Evolutionary conservation across 2,797 vertebrate species (phyloP), one percentile per base, ranked within the genome.

Genomic region (Synanceia verrucosa): DNA sequence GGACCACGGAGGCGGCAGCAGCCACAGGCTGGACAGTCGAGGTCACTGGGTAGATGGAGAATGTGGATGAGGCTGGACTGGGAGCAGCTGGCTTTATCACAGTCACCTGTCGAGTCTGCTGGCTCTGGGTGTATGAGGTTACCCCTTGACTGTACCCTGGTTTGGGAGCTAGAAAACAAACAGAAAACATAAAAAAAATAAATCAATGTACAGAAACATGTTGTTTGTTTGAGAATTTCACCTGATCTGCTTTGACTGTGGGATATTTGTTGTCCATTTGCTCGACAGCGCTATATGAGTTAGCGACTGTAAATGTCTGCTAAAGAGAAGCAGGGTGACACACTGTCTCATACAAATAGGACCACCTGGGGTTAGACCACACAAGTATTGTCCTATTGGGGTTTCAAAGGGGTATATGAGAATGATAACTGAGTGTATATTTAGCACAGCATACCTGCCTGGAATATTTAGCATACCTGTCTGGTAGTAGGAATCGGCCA

Each of bases 401-500:
- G n/a, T 28, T 23, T 31, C 0, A 48, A 8, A n/a, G 5, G 1
- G 24, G 4, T 41, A 18, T n/a, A 21, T n/a, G 10, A 46, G 16
- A 61, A 26, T 57, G 0, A n/a, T n/a, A 43, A 41, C 8, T 18
- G 2, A 29, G 33, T 34, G 28, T 46, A 6, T 9, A 55, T 29
- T 41, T 8, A n/a, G n/a, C n/a, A n/a, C n/a, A 29, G 24, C 24
- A 3, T 78, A 98, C 97, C 97, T 89, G 97, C 97, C 86, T 99
- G 98, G 86, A n/a, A 6, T 9, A 55, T 29, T 41, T 8, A 29
- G 24, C 24, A 3, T 78, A 98, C 97, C 97, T 89, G 97, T 97
- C 86, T 99, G 98, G 86, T 99, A 99, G 90, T 99, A 99, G 4
- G 97, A 97, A 47, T 99, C 98, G 4, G 97, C 97, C 64, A 98